phyloP scores from a whole-genome alignment of 2,113 vertebrate species.

The Cairina moschata region DNA sequence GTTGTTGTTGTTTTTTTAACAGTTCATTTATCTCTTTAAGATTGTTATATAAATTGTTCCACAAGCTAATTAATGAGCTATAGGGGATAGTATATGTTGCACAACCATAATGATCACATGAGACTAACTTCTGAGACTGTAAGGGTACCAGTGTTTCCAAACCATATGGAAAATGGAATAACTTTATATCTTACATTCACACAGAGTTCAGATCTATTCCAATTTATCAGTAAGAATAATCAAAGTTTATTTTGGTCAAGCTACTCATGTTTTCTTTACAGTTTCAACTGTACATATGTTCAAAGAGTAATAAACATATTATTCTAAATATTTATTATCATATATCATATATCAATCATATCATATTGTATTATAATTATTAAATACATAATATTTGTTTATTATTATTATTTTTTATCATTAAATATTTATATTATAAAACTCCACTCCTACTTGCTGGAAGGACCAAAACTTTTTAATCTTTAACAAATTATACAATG shows the following conservation, averaged over 20 bases:
- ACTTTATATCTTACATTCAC: neutral
- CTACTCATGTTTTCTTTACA: constrained; percentile 7
- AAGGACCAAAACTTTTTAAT: neutral
- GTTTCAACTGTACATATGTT: neutral
- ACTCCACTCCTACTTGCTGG: neutral
- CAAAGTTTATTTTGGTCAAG: neutral
- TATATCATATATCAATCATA: too few relatives aligned
- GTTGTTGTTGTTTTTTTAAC: too few relatives aligned
- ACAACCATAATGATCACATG: neutral
- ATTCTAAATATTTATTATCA: too few relatives aligned
- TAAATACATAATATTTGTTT: too few relatives aligned
- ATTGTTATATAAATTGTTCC: neutral
- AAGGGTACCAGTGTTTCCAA: neutral
- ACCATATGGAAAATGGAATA: neutral
- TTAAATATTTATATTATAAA: neutral
- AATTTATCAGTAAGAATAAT: constrained; percentile 41
- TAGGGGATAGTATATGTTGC: neutral
- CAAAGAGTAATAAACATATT: neutral
- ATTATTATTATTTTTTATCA: too few relatives aligned
- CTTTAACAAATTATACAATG: neutral
- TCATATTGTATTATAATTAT: too few relatives aligned
- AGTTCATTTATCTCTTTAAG: neutral
- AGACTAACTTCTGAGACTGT: neutral
- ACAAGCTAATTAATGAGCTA: constrained; percentile 21
- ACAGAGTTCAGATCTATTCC: neutral